Evolutionary conservation across 1,140 invertebrate species (phyloP), one percentile per base, ranked within the genome.

Genomic region (Aradophagus sp.): DNA sequence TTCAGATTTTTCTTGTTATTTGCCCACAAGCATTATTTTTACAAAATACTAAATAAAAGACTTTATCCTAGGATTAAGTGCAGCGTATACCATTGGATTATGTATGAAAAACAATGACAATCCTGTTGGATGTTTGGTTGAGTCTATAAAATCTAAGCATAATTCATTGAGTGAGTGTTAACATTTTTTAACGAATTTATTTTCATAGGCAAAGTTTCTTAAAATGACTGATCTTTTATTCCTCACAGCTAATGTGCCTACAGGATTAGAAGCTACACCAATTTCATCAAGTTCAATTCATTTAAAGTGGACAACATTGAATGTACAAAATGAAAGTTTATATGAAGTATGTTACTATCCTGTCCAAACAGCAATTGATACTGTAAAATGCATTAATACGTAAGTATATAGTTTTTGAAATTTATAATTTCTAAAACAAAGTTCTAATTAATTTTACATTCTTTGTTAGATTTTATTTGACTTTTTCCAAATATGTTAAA

Each of bases 301-400:
- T 53, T 69, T 89, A 17, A 82, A 81, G 2, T 89, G 88, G 88
- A 72, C 73, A 20, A 48, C 79, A 2, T 66, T 76, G n/a, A 44
- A 76, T 44, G 19, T 52, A n/a, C 74, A 74, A 42, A 73, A 76
- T 42, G 72, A 78, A 12, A 79, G 76, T 62, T 79, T 78, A 34
- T 88, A 83, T 52, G 85, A 87, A 77, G 74, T 88, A 31, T 87
- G 87, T 61, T 89, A 87, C 77, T 74, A 84, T 48, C 53, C 79
- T 6, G 84, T 88, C 20, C 78, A 83, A 47, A 55, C 56, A 11
- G 17, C 50, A 39, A 74, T 75, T 39, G 68, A 81, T 4, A 29
- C 53, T 26, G 67, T 67, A 3, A 79, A 77, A 39, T 85, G 84
- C 48, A 63, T 77, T 26, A 52, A 77, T 52, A 73, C 69, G 72